Base-by-base conservation (phyloP, 1,140 invertebrate species). In the Apis dorsata region DNA sequence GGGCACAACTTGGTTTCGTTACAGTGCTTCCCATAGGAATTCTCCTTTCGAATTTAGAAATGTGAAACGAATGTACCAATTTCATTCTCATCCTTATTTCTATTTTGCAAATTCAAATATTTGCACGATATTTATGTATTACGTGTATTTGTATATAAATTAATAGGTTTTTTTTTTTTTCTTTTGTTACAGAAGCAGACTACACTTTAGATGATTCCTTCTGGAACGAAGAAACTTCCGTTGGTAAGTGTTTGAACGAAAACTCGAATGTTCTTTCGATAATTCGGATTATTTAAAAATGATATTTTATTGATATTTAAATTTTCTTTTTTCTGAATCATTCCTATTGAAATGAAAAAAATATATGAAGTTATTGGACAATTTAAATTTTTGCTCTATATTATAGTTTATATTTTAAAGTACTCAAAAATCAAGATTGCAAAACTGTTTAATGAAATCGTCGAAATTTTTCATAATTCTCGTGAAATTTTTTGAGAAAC, bases 201-300 rank as follows among this genome's bases (percentile, higher is more conserved):
- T 98, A 98, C 93, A 97, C 97, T 88, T 95, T 98, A 94, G 97
- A 98, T 95, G 97, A 98, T 94, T 97, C 97, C 89, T 97, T 97
- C 95, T 98, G 97, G 97, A 98, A 97, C 94, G 97, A 97, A 93
- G 97, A 97, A 93, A 97, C 96, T 95, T 96, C 97, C 94, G 96
- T 96, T 92, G 97, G 97, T 97, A 93, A 97, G 97, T 96, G 13
- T 5, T 12, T 21, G 10, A 63, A 9, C 60, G n/a, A 60, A 21
- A 60, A 60, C 19, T 7, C 9, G 59, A 44, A 44, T 7, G 34
- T 57, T 19, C 55, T 7, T 17, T 53, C 3, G 15, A 55, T 55
- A 2, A 44, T 7, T 17, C 17, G 11, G 17, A 17, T 55, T 17
- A 34, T 34, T 34, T 34, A 34, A 34, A 3, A 34, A 34, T 34